These are phyloP conservation scores for Callopanchax toddi DNA, from an alignment of 2,113 vertebrate species.

Conservation along the genomic window DNA sequence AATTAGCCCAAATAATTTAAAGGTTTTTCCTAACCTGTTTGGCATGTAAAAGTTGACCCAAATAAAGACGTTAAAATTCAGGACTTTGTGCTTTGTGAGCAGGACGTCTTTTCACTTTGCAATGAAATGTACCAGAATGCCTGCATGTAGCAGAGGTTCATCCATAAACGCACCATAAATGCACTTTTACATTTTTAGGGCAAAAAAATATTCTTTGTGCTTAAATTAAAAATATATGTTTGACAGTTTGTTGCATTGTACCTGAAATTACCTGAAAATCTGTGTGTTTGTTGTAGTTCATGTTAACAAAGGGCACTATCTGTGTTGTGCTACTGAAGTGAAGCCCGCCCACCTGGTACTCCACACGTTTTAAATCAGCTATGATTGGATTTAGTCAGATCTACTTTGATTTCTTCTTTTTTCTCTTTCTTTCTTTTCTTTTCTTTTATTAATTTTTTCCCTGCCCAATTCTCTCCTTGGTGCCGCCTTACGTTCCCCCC, in stretches of 20 bases:
- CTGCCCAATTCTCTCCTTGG: neutral
- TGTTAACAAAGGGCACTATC: neutral
- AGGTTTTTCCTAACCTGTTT: too few relatives aligned
- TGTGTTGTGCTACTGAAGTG: slow-evolving; percentile 2
- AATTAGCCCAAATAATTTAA: too few relatives aligned
- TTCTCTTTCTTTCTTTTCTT: slow-evolving; percentile 3
- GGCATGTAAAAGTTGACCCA: too few relatives aligned
- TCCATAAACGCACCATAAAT: neutral
- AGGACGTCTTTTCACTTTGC: too few relatives aligned
- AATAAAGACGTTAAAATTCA: too few relatives aligned
- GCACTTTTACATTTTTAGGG: too few relatives aligned
- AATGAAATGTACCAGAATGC: neutral
- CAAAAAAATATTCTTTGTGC: neutral
- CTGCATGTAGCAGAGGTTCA: neutral
- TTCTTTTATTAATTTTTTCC: neutral
- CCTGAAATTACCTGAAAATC: too few relatives aligned
- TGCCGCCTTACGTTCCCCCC: slow-evolving; percentile 5
- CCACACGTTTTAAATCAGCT: neutral
- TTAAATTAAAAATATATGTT: too few relatives aligned
- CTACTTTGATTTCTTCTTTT: slow-evolving; percentile 21
- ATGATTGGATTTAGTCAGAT: slow-evolving; percentile 29
- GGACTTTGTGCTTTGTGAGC: too few relatives aligned
- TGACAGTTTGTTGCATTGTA: too few relatives aligned
- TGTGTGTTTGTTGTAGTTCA: too few relatives aligned
- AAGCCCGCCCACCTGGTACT: slow-evolving; percentile 30